These are phyloP conservation scores for Drepanosiphum platanoidis DNA, from an alignment of 2,888 invertebrate species.

Conservation along the genomic window DNA sequence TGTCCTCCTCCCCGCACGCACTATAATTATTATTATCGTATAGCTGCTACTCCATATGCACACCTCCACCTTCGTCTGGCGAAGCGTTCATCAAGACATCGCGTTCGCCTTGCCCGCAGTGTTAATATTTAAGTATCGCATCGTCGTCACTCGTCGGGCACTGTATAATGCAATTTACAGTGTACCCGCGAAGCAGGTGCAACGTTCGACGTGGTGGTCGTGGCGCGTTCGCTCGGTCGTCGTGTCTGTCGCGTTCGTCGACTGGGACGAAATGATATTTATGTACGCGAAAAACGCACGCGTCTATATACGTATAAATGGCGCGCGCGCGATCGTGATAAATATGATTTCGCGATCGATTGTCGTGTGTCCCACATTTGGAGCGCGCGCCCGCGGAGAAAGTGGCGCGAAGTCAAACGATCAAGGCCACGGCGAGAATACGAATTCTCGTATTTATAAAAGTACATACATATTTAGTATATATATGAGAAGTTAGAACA, in stretches of 20 bases:
- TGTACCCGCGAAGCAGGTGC: background rate
- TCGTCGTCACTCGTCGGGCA: background rate
- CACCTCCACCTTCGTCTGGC: too few relatives aligned
- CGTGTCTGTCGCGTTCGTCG: background rate
- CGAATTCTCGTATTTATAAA: background rate
- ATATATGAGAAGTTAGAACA: too few relatives aligned
- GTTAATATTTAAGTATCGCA: too few relatives aligned
- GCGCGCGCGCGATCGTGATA: conserved; percentile 24
- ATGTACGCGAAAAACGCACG: background rate
- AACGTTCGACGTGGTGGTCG: background rate
- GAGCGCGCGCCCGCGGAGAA: conserved; percentile 22
- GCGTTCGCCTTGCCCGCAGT: too few relatives aligned
- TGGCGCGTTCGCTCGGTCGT: background rate
- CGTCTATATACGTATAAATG: background rate
- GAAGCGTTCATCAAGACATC: too few relatives aligned
- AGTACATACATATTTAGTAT: background rate
- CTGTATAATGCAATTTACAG: background rate
- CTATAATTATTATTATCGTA: too few relatives aligned
- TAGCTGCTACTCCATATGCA: too few relatives aligned
- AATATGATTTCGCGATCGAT: conserved; percentile 39
- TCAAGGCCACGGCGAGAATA: conserved; percentile 53
- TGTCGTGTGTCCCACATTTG: conserved; percentile 52
- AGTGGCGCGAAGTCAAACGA: conserved; percentile 58
- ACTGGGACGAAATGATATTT: background rate
- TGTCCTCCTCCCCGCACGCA: too few relatives aligned